Base-by-base conservation (phyloP, 2,113 vertebrate genomes). In the Heptranchias perlo region DNA sequence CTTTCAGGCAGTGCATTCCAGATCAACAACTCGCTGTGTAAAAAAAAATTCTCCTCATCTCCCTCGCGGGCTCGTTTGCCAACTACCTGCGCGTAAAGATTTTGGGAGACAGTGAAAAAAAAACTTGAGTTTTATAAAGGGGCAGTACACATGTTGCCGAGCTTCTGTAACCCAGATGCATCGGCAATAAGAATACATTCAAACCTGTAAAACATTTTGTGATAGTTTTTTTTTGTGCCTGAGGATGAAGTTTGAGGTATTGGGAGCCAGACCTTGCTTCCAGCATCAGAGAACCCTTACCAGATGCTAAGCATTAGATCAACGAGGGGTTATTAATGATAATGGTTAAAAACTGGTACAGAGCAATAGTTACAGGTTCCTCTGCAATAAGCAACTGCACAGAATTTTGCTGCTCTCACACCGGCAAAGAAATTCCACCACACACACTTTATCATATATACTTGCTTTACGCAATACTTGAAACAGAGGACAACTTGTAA, bases 301-400 rank as follows among this genome's bases (percentile, higher is more conserved):
- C 93, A 94, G 93, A 94, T 94, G 93, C 61, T 65, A 67, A 94
- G 23, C 62, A 65, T 94, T 94, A 94, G 62, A 49, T 49, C 64
- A 47, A 31, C 54, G 28, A 94, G 44, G 39, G 8, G 44, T 93
- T 47, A 67, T 31, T 49, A 67, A 94, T 28, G 62, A 94, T 67
- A 94, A 44, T 67, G 62, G 93, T 23, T 62, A 64, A 67, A 94
- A 64, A 67, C 2, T 3, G 18, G 39, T 25, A 1, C 35, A 61
- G 61, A 1, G 54, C 13, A 39, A 67, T 28, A 47, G 49, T 31
- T 54, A 31, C 28, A 69, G 44, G 10, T 95, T 69, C 21, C 4
- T 52, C 65, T 69, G 5, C 65, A 73, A 47, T 67, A 95, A 73
- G 28, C 23, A 7, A 52, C 65, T 31, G 39, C 65, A 49, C 65